phyloP scores from a whole-genome alignment of 2,797 vertebrate species.

The Pangasius larnaudii region DNA sequence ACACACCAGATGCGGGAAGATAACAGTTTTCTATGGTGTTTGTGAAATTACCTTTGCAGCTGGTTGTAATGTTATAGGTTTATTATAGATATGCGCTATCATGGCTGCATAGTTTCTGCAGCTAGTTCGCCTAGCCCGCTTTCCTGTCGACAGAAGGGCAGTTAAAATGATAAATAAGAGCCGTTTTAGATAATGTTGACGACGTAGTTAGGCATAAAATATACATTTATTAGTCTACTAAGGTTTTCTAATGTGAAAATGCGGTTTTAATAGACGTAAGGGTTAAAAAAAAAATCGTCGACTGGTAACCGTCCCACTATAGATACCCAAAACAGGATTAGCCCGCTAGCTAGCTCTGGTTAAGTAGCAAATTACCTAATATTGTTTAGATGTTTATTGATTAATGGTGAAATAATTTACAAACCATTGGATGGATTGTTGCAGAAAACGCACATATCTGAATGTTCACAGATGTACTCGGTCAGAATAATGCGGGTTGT shows the following conservation, averaged over 20 bases:
- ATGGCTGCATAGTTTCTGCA: neutral
- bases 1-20: neutral
- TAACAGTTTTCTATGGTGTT: no score
- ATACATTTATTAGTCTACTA: neutral
- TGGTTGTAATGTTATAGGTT: neutral
- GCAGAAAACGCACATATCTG: neutral
- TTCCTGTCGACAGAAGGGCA: neutral
- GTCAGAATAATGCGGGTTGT: neutral
- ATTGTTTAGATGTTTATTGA: neutral
- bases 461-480: neutral
- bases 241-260: neutral
- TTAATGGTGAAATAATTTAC: neutral
- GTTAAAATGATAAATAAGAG: neutral
- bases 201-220: neutral
- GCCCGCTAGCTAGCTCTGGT: neutral
- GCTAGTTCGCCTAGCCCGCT: conserved; percentile 7
- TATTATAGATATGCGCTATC: neutral
- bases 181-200: neutral
- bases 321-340: neutral
- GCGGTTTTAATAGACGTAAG: neutral
- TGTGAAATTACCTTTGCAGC: neutral
- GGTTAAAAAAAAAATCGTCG: neutral
- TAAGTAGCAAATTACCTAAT: neutral
- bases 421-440: neutral
- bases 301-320: neutral